Evolutionary conservation across 2,113 vertebrate species (phyloP).

Genomic region (Xenopus laevis): DNA sequence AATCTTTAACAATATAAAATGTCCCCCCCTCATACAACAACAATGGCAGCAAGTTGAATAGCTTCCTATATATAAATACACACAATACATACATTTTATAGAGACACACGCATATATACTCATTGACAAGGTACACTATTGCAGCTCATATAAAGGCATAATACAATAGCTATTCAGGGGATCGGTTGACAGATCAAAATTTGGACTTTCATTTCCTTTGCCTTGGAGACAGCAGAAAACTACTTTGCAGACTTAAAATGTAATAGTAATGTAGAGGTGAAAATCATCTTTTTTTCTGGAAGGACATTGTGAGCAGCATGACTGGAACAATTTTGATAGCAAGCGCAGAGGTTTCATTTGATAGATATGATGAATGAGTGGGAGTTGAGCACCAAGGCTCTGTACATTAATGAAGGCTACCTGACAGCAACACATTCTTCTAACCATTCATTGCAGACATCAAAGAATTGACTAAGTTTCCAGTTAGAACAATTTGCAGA

Average conservation of each 20-base stretch:
- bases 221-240: conserved; percentile 22
- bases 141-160: conserved; percentile 22
- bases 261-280: conserved; percentile 15
- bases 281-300: neutral
- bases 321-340: conserved; percentile 1
- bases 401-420: neutral
- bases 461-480: no score
- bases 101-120: no score
- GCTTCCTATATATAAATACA: no score
- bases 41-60: no score
- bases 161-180: conserved; percentile 16
- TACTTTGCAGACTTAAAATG: neutral
- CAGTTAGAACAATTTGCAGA: no score
- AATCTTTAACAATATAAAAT: no score
- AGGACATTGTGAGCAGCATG: conserved; percentile 13
- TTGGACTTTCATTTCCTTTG: conserved; percentile 18
- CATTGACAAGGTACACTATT: no score
- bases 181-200: conserved; percentile 7
- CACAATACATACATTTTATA: no score
- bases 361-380: conserved; percentile 4
- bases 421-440: neutral
- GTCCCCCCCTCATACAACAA: no score
- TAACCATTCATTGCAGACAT: neutral
- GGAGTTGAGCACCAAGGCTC: neutral
- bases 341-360: neutral